phyloP scores from a whole-genome alignment of 2,113 vertebrate species.

The Tupaia tana region DNA sequence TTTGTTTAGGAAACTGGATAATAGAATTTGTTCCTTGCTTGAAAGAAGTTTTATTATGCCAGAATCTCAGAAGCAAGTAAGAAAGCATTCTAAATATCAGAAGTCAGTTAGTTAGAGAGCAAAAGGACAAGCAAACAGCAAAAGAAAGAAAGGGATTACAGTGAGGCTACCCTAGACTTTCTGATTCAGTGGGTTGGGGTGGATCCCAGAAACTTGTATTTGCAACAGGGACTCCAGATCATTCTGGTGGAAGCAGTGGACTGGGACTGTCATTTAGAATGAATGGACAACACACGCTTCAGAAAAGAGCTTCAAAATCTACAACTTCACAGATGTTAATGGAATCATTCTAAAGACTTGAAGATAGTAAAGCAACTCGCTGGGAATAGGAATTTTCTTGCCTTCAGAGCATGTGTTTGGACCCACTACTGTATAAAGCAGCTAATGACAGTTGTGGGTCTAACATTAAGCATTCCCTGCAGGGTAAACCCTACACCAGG shows the following conservation, averaged over 20 bases:
- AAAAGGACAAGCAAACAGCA: not conserved
- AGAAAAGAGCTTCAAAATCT: conserved; percentile 5
- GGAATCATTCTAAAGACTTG: not conserved
- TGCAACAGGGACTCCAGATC: not conserved
- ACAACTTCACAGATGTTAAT: not conserved
- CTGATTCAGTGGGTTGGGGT: not conserved
- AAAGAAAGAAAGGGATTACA: not conserved
- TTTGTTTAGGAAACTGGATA: not conserved
- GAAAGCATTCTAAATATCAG: not conserved
- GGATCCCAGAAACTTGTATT: not conserved
- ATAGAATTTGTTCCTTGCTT: not conserved
- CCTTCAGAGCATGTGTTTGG: not conserved
- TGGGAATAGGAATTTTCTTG: not conserved
- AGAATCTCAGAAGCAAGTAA: not conserved
- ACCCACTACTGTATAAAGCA: not conserved
- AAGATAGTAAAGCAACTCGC: not conserved
- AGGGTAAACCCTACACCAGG: not conserved
- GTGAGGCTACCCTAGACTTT: not conserved
- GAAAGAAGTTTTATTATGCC: not conserved
- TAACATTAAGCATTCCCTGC: not conserved
- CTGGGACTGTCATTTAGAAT: not conserved
- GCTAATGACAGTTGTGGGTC: not conserved
- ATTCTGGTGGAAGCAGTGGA: not conserved
- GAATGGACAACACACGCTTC: not conserved
- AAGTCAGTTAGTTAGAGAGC: not conserved